A percentile compares a stretch with the other conserved stretches of the same genome.
Evolutionary conservation across 2,797 vertebrate genomes (phyloP).

Genomic region (Anguilla marmorata): DNA sequence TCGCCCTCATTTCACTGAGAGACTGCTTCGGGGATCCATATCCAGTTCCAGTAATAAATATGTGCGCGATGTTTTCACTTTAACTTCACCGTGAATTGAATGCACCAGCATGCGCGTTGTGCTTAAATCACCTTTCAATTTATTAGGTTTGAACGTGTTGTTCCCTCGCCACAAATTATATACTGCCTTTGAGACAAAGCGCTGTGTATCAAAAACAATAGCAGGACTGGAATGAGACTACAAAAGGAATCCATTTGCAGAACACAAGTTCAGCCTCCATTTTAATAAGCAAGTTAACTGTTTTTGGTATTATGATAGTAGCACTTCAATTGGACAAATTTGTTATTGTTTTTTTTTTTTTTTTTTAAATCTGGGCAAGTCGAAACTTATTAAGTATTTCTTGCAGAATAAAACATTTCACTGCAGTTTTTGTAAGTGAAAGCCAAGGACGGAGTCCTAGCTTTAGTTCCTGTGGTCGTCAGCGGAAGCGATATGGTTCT

Average conservation of each 20-base stretch:
- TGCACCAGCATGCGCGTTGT: background rate
- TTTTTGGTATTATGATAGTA: background rate
- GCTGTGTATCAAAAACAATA: constrained; percentile 5
- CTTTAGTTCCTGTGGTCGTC: background rate
- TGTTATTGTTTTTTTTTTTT: no score
- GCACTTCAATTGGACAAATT: no score
- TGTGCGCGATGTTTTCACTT: background rate
- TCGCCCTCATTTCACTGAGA: background rate
- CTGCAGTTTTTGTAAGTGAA: background rate
- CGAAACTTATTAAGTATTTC: background rate
- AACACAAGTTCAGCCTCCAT: constrained; percentile 1
- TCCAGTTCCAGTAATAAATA: background rate
- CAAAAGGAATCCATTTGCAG: background rate
- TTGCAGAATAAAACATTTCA: background rate
- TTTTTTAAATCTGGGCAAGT: no score
- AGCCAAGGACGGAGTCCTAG: background rate
- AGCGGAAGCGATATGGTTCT: background rate
- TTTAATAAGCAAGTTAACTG: background rate
- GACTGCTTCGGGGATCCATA: background rate
- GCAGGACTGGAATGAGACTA: constrained; percentile 1
- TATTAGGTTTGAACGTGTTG: constrained; percentile 1
- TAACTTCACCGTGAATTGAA: background rate
- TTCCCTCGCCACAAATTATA: background rate
- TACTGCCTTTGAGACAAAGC: background rate
- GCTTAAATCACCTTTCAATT: constrained; percentile 12